Conservation (phyloP, 2,113 vertebrate species). For the Hucho hucho region DNA sequence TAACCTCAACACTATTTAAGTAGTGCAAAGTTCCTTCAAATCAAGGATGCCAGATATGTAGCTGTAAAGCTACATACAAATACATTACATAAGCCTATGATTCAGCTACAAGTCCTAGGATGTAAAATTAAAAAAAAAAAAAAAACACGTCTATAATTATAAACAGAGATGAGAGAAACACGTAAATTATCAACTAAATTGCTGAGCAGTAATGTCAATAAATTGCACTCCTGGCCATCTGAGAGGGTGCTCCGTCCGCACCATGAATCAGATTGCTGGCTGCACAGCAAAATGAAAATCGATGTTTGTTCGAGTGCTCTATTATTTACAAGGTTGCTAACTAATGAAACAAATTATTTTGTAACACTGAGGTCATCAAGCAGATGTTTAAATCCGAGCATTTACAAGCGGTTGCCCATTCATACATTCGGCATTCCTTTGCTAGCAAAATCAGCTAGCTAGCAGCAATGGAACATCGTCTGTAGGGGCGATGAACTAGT, state of each 20-base stretch:
- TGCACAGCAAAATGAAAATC: background rate
- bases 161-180: background rate
- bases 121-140: no score
- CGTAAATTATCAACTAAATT: background rate
- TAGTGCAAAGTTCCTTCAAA: conserved; percentile 41
- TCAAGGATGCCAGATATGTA: background rate
- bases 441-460: conserved; percentile 5
- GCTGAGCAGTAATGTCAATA: conserved; percentile 40
- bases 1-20: conserved; percentile 26
- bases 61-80: background rate
- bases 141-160: background rate
- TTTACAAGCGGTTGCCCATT: conserved; percentile 5
- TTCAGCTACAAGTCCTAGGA: background rate
- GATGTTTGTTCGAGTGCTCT: background rate
- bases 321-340: background rate
- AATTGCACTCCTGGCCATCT: conserved; percentile 52
- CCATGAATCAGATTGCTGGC: no score
- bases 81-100: background rate
- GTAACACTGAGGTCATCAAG: background rate
- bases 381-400: conserved; percentile 2
- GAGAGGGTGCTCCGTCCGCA: conserved; percentile 11
- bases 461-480: background rate
- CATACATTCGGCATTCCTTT: conserved; percentile 39
- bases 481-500: background rate
- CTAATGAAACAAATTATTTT: background rate